These are phyloP conservation scores for Conops quadrifasciatus DNA, from an alignment of 2,888 invertebrate species.

Conservation along the genomic window DNA sequence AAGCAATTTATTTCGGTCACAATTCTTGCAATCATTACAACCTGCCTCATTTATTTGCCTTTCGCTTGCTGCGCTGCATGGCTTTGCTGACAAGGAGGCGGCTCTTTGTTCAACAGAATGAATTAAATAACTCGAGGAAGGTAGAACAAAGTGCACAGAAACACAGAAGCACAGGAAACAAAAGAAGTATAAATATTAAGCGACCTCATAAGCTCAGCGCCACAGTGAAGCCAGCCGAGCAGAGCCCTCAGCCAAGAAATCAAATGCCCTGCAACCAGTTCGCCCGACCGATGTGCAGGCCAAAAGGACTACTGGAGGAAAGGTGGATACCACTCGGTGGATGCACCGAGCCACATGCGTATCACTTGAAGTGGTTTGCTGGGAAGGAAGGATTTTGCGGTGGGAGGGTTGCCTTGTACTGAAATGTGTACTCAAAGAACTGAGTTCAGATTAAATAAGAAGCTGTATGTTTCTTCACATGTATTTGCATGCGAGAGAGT, in stretches of 20 bases:
- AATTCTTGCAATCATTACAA: no score
- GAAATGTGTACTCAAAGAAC: no score
- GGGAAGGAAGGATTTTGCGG: no score
- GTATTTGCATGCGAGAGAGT: no score
- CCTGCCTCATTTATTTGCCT: no score
- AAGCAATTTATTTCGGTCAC: no score
- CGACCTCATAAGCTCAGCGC: slow-evolving; percentile 9
- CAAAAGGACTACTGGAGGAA: background rate
- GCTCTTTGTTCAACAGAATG: background rate
- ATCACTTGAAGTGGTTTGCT: background rate
- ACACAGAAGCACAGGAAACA: background rate
- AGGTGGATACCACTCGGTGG: no score
- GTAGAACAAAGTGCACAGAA: background rate
- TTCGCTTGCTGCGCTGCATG: background rate
- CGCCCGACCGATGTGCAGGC: background rate
- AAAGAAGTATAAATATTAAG: slow-evolving; percentile 19
- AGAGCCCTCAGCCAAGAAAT: background rate
- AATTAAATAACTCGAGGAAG: background rate
- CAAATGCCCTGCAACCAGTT: background rate
- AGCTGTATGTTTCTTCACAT: no score
- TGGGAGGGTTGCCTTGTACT: no score
- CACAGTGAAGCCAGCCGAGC: background rate
- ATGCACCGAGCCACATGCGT: no score
- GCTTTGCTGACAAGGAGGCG: slow-evolving; percentile 3
- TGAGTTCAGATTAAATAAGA: no score